Evolutionary conservation across 2,888 invertebrate species (phyloP).

Genomic region (Pegoplata infirma): DNA sequence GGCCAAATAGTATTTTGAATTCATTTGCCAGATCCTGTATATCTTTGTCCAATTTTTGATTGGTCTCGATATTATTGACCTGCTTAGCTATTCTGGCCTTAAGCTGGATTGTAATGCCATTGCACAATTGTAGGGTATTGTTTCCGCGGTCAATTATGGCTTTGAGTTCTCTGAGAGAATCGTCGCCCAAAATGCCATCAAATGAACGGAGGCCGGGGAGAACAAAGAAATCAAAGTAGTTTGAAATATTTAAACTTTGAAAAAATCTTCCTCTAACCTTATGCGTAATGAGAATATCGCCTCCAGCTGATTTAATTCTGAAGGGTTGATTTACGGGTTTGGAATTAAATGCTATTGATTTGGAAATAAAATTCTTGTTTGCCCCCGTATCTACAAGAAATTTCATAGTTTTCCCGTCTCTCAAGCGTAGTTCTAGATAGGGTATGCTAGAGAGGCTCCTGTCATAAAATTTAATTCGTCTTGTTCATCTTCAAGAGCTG

Average conservation of each 20-base stretch:
- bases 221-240: background rate
- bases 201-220: slow-evolving; percentile 18
- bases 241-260: background rate
- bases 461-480: slow-evolving; percentile 55
- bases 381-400: slow-evolving; percentile 39
- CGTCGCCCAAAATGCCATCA: slow-evolving; percentile 29
- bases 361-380: slow-evolving; percentile 5
- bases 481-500: background rate
- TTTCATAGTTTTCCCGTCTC: slow-evolving; percentile 37
- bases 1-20: slow-evolving; percentile 25
- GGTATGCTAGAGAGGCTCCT: slow-evolving; percentile 51
- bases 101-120: background rate
- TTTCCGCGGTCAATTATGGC: slow-evolving; percentile 21
- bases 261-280: slow-evolving; percentile 18
- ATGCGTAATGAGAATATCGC: too few species aligned
- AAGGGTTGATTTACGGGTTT: background rate
- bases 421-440: slow-evolving; percentile 43
- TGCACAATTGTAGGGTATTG: background rate
- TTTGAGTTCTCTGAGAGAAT: slow-evolving; percentile 9
- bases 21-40: slow-evolving; percentile 15
- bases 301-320: slow-evolving; percentile 14
- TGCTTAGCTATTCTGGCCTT: background rate
- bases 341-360: slow-evolving; percentile 2
- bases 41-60: background rate
- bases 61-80: background rate